Conservation (phyloP, 2,888 invertebrate genomes). For the Hyles lineata region DNA sequence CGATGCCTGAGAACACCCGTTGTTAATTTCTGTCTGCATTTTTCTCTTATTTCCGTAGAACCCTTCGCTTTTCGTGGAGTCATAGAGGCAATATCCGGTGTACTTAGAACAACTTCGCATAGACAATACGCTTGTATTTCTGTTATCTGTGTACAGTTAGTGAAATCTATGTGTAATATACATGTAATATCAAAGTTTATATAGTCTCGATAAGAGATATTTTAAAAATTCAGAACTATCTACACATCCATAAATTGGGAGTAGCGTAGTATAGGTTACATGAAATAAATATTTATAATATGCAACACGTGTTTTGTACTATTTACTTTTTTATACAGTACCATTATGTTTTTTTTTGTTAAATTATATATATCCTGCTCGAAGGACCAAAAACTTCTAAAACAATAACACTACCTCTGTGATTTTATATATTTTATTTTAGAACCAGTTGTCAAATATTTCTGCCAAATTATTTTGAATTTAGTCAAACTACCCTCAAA, state of each 20-base stretch:
- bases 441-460: neutral
- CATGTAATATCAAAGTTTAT: conserved; percentile 38
- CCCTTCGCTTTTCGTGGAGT: conserved; percentile 33
- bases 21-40: conserved; percentile 23
- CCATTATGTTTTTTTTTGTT: neutral
- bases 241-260: conserved; percentile 44
- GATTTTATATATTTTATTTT: neutral
- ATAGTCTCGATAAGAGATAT: conserved; percentile 40
- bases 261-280: conserved; percentile 48
- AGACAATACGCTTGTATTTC: conserved; percentile 31
- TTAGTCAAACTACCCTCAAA: neutral
- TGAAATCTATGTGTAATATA: conserved; percentile 40
- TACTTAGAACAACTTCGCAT: conserved; percentile 20
- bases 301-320: conserved; percentile 42
- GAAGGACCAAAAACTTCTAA: neutral
- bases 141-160: conserved; percentile 37
- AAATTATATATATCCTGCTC: neutral
- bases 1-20: neutral
- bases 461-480: neutral
- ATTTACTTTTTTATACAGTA: neutral
- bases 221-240: conserved; percentile 42
- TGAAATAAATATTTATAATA: conserved; percentile 53
- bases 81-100: conserved; percentile 21
- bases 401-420: neutral
- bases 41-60: conserved; percentile 30